These are phyloP conservation scores for Brachionus angularis DNA, from an alignment of 1,140 invertebrate genomes.

Conservation along the genomic window DNA sequence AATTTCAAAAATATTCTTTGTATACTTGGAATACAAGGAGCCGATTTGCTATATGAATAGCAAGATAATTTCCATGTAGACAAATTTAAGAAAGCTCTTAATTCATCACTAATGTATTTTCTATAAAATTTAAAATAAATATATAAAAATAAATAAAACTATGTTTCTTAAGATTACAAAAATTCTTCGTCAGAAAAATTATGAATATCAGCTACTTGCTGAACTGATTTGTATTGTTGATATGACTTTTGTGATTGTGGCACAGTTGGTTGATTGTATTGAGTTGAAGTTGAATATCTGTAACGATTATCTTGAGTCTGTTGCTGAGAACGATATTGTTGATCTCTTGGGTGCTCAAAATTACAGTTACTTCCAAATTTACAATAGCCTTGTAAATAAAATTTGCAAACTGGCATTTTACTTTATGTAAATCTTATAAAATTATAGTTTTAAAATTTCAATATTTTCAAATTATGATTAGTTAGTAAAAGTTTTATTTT, in stretches of 20 bases:
- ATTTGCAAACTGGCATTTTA: constrained; percentile 13
- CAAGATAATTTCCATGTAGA: constrained; percentile 34
- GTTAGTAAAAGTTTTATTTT: background rate
- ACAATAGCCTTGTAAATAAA: constrained; percentile 4
- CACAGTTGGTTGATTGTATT: too few species aligned
- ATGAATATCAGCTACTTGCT: background rate
- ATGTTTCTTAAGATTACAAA: background rate
- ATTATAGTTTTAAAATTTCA: background rate
- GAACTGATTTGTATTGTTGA: background rate
- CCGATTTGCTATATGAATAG: background rate
- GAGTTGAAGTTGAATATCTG: too few species aligned
- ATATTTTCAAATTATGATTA: background rate
- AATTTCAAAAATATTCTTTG: background rate
- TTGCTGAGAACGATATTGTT: background rate
- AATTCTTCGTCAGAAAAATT: background rate
- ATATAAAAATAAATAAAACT: background rate
- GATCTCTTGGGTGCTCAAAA: constrained; percentile 8
- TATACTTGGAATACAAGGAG: constrained; percentile 26
- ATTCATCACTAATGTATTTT: background rate
- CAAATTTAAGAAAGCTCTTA: constrained; percentile 10
- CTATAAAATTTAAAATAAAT: background rate
- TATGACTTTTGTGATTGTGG: background rate
- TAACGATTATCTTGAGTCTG: background rate
- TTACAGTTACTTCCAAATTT: background rate
- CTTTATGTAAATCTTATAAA: background rate